Conservation (phyloP, 2,888 invertebrate species). For the Drosophila macrospina region DNA sequence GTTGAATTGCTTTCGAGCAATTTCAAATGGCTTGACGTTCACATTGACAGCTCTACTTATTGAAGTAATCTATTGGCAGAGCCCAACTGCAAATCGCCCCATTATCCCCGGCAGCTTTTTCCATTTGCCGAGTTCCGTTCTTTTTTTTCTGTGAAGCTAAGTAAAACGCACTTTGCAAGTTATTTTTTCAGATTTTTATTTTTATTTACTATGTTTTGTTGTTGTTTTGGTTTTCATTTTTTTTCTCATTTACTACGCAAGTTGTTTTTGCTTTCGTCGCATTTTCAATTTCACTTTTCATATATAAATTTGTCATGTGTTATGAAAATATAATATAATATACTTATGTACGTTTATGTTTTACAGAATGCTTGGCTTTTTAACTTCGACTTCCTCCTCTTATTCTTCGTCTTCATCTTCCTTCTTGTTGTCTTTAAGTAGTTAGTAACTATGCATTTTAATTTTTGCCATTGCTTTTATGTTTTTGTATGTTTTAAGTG, state of each 20-base stretch:
- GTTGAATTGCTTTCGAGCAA: slow-evolving; percentile 55
- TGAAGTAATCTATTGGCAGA: slow-evolving; percentile 62
- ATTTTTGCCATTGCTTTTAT: slow-evolving; percentile 64
- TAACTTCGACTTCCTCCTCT: slow-evolving; percentile 14
- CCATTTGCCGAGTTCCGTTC: slow-evolving; percentile 28
- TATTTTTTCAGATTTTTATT: slow-evolving; percentile 74
- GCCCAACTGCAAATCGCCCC: slow-evolving; percentile 50
- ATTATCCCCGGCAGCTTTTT: slow-evolving; percentile 47
- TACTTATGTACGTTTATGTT: slow-evolving; percentile 79
- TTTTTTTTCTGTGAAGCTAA: slow-evolving; percentile 19
- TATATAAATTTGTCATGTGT: slow-evolving; percentile 82
- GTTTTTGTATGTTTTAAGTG: slow-evolving; percentile 33
- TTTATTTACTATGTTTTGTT: slow-evolving; percentile 76
- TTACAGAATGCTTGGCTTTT: slow-evolving; percentile 81
- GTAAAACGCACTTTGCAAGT: slow-evolving; percentile 64
- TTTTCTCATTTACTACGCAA: slow-evolving; percentile 77
- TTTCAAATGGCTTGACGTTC: slow-evolving; percentile 48
- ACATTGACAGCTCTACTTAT: slow-evolving; percentile 64
- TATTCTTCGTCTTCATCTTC: slow-evolving; percentile 10
- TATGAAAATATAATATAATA: slow-evolving; percentile 79
- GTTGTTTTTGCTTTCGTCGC: slow-evolving; percentile 68
- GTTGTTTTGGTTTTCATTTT: slow-evolving; percentile 43
- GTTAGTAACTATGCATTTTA: slow-evolving; percentile 76
- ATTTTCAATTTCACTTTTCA: slow-evolving; percentile 59
- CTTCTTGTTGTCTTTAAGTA: slow-evolving; percentile 42